These are phyloP conservation scores for Myotis planiceps DNA, from an alignment of 2,797 vertebrate species.

Conservation along the genomic window DNA sequence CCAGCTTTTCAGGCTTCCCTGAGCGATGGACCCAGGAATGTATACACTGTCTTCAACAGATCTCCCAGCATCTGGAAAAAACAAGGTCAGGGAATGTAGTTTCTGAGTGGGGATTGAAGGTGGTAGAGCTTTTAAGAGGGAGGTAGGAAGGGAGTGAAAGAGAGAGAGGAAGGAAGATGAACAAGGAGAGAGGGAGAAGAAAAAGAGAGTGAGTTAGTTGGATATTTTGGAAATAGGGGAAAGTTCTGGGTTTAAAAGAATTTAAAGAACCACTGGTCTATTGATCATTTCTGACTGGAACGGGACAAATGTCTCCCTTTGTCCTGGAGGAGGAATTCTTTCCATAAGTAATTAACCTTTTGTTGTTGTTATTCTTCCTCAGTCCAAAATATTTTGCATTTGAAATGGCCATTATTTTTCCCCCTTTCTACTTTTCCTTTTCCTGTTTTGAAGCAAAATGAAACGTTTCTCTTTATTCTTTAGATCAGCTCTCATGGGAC, in stretches of 20 bases:
- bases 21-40: conserved; percentile 42
- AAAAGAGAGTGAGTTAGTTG: neutral
- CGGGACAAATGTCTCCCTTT: neutral
- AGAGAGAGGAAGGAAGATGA: neutral
- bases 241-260: conserved; percentile 27
- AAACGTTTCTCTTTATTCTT: conserved; percentile 62
- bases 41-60: conserved; percentile 46
- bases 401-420: neutral
- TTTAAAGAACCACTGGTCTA: neutral
- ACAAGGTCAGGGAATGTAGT: conserved; percentile 58
- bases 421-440: neutral
- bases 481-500: conserved; percentile 58
- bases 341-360: neutral
- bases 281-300: conserved; percentile 38
- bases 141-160: neutral
- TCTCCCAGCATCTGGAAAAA: conserved; percentile 60
- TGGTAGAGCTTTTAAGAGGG: neutral
- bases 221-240: neutral
- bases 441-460: conserved; percentile 26
- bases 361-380: neutral
- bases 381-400: conserved; percentile 9
- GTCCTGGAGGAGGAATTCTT: neutral
- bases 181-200: neutral
- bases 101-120: neutral
- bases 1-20: conserved; percentile 66